Evolutionary conservation across 2,113 vertebrate species (phyloP).

Genomic region (Podilymbus podiceps): DNA sequence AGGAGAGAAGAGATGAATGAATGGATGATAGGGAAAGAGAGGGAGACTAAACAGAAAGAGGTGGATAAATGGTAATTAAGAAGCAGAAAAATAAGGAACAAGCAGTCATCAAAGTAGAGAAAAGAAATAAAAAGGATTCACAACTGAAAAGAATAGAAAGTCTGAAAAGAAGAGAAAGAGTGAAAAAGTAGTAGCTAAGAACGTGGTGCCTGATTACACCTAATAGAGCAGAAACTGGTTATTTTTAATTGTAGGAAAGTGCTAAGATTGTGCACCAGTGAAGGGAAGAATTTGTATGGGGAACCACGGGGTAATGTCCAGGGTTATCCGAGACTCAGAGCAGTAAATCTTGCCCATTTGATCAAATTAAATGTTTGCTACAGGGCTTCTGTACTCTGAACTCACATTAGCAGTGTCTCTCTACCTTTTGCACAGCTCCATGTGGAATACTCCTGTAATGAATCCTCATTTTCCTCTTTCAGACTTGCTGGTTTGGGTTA

Average conservation of each 20-base stretch:
- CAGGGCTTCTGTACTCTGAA: not conserved
- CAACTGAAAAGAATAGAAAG: not conserved
- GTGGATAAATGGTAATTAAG: not conserved
- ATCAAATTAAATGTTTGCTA: not conserved
- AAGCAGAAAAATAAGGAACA: not conserved
- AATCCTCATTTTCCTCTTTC: not conserved
- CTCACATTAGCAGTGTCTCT: not conserved
- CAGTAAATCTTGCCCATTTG: not conserved
- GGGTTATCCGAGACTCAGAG: not conserved
- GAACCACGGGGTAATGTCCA: not conserved
- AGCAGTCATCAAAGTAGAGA: not conserved
- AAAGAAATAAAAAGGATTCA: not conserved
- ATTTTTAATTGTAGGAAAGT: not conserved
- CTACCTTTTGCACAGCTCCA: not conserved
- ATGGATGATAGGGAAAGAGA: not conserved
- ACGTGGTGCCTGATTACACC: not conserved
- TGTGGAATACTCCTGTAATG: not conserved
- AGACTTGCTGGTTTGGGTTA: not conserved
- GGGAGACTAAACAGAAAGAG: not conserved
- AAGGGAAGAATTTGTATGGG: not conserved
- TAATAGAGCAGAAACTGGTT: not conserved
- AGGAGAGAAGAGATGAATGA: not conserved
- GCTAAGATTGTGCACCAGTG: not conserved
- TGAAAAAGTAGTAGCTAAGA: not conserved
- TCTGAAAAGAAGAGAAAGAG: not conserved